Evolutionary conservation across 2,797 vertebrate genomes (phyloP), one percentile per base, ranked within the genome.

Genomic region (Bufotes viridis): DNA sequence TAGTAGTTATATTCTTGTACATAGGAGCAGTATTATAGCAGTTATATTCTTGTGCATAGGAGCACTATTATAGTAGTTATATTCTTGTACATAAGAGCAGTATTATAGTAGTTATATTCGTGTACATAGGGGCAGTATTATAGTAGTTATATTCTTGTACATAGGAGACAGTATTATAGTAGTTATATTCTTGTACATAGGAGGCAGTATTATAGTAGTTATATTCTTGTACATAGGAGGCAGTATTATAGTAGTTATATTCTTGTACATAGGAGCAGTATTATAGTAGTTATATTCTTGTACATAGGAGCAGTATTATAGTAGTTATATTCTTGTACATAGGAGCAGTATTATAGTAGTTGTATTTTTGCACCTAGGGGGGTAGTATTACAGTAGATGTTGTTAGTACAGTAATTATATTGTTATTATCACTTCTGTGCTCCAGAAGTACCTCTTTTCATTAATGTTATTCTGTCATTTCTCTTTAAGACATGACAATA

Each of bases 41-140:
- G 72, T 74, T 74, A 74, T 74, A 74, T 75, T 51, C 72, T n/a
- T 51, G 72, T 51, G n/a, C 3, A 75, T 75, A 51, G 72, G 72
- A 51, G 42, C 72, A 74, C 34, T 74, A 74, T n/a, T 76, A 76
- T 53, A 76, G 74, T 53, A 76, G 74, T 76, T 53, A 76, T 76
- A 76, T 76, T 76, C 74, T 53, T 76, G 49, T 51, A 76, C 18
- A 70, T 70, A 74, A 18, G 49, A 5, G 67, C 78, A 57, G n/a
- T 26, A 80, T 80, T 79, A 60, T 61, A 80, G 58, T 58, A 80
- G 55, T 80, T 29, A 79, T 58, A 79, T 79, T 79, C 57, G 13
- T 75, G 72, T 75, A 75, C 13, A 20, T 72, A 72, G 69, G 69
- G 2, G 29, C 42, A 75, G 72, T 75, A 49, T 75, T 75, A 49